phyloP scores from a whole-genome alignment of 1,140 invertebrate species.

The Macrostomum lignano region DNA sequence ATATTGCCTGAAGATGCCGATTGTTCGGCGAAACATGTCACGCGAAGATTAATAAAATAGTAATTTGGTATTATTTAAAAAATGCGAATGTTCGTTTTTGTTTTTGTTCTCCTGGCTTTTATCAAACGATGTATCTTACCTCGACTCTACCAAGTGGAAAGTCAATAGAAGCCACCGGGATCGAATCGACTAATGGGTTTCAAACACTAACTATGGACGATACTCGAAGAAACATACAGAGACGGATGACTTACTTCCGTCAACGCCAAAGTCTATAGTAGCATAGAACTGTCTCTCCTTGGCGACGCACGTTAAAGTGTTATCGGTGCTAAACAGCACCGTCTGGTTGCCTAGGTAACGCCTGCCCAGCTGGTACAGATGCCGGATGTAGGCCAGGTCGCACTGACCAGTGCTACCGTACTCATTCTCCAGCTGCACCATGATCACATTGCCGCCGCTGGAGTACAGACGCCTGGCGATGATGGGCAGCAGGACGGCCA shows the following conservation, averaged over 20 bases:
- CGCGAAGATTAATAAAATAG: too few species aligned
- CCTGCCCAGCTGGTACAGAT: constrained; percentile 33
- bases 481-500: constrained; percentile 31
- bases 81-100: too few species aligned
- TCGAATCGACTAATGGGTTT: not conserved
- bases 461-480: constrained; percentile 35
- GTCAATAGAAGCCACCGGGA: too few species aligned
- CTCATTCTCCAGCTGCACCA: constrained; percentile 72
- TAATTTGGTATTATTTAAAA: too few species aligned
- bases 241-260: too few species aligned
- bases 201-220: too few species aligned
- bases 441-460: constrained; percentile 49
- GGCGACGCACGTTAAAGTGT: constrained; percentile 18
- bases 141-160: too few species aligned
- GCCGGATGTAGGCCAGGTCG: constrained; percentile 31
- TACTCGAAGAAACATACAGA: too few species aligned
- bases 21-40: too few species aligned
- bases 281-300: constrained; percentile 12
- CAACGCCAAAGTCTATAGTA: constrained; percentile 20
- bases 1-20: too few species aligned
- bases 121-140: too few species aligned
- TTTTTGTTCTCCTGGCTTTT: too few species aligned
- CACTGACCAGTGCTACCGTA: constrained; percentile 54
- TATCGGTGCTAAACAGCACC: constrained; percentile 45
- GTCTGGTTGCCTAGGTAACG: constrained; percentile 36